phyloP scores from a whole-genome alignment of 2,797 vertebrate species.

The Enteromius fasciolatus region DNA sequence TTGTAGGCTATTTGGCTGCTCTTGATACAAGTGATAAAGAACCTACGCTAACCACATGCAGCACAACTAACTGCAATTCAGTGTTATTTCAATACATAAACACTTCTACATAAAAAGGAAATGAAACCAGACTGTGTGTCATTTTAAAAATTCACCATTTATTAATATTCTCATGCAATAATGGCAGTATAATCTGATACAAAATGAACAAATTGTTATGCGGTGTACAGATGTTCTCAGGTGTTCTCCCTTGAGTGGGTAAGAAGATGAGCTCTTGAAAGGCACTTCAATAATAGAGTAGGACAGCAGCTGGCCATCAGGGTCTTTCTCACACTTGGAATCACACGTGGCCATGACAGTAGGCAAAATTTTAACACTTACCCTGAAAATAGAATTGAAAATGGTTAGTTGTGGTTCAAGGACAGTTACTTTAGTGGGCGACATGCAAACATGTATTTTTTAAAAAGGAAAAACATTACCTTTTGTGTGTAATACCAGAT shows the following conservation, averaged over 20 bases:
- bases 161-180: not conserved
- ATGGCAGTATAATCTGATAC: not conserved
- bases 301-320: constrained; percentile 22
- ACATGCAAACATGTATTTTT: constrained; percentile 30
- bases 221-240: not conserved
- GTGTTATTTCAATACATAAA: not conserved
- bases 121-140: not conserved
- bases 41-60: not conserved
- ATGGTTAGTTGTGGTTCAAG: constrained; percentile 26
- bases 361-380: constrained; percentile 56
- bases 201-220: constrained; percentile 7
- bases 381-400: constrained; percentile 63
- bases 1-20: not conserved
- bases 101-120: not conserved
- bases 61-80: not conserved
- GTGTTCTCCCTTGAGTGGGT: constrained; percentile 7
- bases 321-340: constrained; percentile 10
- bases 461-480: constrained; percentile 61
- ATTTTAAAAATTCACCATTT: not conserved
- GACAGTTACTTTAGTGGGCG: constrained; percentile 11
- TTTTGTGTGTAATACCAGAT: constrained; percentile 55
- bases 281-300: constrained; percentile 29
- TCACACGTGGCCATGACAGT: constrained; percentile 27
- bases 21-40: not conserved
- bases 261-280: constrained; percentile 22